These are phyloP conservation scores for Gastracanthus pulcherrimus DNA, from an alignment of 2,888 invertebrate genomes.

Conservation along the genomic window DNA sequence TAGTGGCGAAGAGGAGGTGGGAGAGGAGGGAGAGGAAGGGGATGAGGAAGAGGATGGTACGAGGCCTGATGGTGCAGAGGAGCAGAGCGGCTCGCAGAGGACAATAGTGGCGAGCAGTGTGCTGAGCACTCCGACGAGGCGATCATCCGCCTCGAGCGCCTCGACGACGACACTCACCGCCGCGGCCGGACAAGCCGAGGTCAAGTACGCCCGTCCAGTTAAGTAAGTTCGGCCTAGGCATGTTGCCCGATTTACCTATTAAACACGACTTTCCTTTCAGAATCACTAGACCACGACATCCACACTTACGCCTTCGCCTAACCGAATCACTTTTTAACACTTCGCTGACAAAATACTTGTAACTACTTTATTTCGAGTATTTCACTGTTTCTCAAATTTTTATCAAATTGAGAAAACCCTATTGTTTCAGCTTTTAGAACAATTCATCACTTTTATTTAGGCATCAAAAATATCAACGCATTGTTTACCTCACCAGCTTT, in stretches of 20 bases:
- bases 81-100: constrained; percentile 64
- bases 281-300: neutral
- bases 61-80: no score
- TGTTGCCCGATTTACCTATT: constrained; percentile 56
- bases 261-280: constrained; percentile 44
- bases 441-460: no score
- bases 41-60: neutral
- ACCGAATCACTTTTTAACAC: neutral
- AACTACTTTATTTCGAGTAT: no score
- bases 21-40: neutral
- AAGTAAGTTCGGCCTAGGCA: constrained; percentile 72
- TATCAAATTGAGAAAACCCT: no score
- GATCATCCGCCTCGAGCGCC: constrained; percentile 66
- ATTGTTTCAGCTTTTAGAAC: no score
- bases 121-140: constrained; percentile 65
- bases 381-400: no score
- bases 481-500: no score
- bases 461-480: no score
- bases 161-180: constrained; percentile 58
- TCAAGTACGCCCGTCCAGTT: constrained; percentile 74
- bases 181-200: constrained; percentile 66
- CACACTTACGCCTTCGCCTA: neutral
- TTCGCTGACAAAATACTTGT: neutral
- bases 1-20: no score
- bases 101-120: constrained; percentile 66